Conservation (phyloP, 2,113 vertebrate genomes). For the Hemibagrus wyckioides region DNA sequence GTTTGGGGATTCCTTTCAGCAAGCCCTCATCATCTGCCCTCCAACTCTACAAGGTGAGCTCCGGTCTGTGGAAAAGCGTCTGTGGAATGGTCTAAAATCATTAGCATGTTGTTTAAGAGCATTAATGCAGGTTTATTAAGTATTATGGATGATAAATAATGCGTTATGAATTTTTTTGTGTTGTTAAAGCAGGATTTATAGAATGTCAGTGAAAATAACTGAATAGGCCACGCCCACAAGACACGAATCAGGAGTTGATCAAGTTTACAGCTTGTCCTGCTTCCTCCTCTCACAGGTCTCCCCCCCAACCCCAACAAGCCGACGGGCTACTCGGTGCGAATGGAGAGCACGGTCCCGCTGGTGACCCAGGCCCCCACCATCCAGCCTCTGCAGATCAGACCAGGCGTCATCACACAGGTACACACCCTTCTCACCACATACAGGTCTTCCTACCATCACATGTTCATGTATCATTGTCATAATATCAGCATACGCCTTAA, state of each 20-base stretch:
- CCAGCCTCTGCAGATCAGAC: conserved; percentile 90
- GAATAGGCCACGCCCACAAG: neutral
- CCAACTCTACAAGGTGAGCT: conserved; percentile 88
- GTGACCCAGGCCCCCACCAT: conserved; percentile 90
- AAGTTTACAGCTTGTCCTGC: neutral
- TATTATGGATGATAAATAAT: neutral
- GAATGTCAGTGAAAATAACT: neutral
- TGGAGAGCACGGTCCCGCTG: conserved; percentile 89
- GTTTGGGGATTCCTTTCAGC: conserved; percentile 96
- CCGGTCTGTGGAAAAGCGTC: neutral
- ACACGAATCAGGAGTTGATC: neutral
- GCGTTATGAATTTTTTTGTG: neutral
- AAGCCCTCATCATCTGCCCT: conserved; percentile 93
- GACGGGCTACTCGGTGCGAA: conserved; percentile 85
- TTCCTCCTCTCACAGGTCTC: conserved; percentile 76
- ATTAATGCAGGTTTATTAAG: neutral
- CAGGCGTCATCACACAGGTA: conserved; percentile 94
- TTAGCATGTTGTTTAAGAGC: neutral
- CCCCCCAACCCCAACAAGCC: conserved; percentile 85
- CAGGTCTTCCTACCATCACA: too few relatives aligned
- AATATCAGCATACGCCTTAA: neutral
- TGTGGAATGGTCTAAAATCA: neutral
- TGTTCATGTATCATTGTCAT: neutral
- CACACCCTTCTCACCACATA: neutral
- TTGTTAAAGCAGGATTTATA: neutral